A percentile compares a stretch with the other conserved stretches of the same genome.
Evolutionary conservation across 1,140 invertebrate genomes (phyloP).

Genomic region (Eumeta japonica): DNA sequence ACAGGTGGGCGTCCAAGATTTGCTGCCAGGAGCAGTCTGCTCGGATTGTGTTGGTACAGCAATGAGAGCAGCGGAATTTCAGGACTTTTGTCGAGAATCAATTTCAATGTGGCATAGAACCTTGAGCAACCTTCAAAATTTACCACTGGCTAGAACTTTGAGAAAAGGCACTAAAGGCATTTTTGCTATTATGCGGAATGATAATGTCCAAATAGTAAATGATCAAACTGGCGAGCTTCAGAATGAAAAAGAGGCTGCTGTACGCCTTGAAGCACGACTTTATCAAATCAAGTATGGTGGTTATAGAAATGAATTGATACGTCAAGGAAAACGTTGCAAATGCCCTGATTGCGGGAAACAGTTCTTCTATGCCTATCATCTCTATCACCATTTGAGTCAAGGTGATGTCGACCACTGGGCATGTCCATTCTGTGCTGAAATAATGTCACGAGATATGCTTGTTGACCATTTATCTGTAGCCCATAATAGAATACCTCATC

Average conservation of each 20-base stretch:
- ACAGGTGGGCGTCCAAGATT: slow-evolving; percentile 30
- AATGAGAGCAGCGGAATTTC: slow-evolving; percentile 28
- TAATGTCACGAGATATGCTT: slow-evolving; percentile 27
- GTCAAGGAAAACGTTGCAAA: slow-evolving; percentile 11
- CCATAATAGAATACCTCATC: slow-evolving; percentile 21
- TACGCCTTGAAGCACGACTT: neutral
- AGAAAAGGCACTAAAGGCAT: neutral
- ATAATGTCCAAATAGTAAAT: neutral
- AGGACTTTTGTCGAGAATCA: slow-evolving; percentile 21
- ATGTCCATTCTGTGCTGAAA: slow-evolving; percentile 30
- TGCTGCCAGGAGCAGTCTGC: slow-evolving; percentile 31
- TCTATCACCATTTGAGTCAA: slow-evolving; percentile 33
- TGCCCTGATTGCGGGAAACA: slow-evolving; percentile 31
- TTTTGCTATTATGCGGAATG: neutral
- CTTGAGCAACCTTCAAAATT: slow-evolving; percentile 17
- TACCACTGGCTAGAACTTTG: slow-evolving; percentile 12
- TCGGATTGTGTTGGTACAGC: slow-evolving; percentile 23
- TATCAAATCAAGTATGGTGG: slow-evolving; percentile 1
- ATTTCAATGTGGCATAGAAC: slow-evolving; percentile 22
- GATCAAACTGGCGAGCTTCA: neutral
- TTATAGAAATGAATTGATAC: neutral
- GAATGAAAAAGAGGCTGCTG: neutral
- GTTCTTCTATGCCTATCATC: slow-evolving; percentile 23
- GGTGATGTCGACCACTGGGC: slow-evolving; percentile 29
- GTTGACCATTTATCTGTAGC: slow-evolving; percentile 20